phyloP scores from a whole-genome alignment of 1,140 invertebrate genomes.

The Scylla paramamosain region DNA sequence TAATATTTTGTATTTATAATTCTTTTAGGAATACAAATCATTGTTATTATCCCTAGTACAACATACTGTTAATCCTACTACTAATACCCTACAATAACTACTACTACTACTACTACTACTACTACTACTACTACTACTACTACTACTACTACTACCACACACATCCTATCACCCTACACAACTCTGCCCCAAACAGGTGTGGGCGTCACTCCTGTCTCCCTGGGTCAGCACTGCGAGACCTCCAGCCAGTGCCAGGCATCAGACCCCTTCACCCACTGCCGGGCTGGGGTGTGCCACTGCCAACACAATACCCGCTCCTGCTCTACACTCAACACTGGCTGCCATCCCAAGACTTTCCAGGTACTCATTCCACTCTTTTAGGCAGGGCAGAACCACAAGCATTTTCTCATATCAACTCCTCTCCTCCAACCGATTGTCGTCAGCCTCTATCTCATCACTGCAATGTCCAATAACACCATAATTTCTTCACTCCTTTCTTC shows the following conservation, averaged over 20 bases:
- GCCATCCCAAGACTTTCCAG: conserved; percentile 91
- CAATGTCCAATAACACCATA: too few species aligned
- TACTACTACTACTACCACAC: too few species aligned
- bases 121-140: too few species aligned
- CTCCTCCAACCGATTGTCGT: neutral
- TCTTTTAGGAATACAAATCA: too few species aligned
- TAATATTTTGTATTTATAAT: too few species aligned
- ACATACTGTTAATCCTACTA: too few species aligned
- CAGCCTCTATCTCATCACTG: neutral
- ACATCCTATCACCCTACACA: neutral
- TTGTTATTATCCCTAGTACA: too few species aligned
- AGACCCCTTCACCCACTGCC: conserved; percentile 88
- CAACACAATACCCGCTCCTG: conserved; percentile 84
- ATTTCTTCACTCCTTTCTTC: neutral
- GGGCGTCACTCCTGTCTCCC: conserved; percentile 85
- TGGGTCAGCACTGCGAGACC: conserved; percentile 88
- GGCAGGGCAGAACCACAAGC: too few species aligned
- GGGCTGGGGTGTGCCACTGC: conserved; percentile 90
- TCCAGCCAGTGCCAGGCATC: conserved; percentile 89
- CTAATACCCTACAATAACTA: too few species aligned
- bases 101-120: too few species aligned
- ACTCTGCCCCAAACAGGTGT: conserved; percentile 76
- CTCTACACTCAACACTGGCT: conserved; percentile 87
- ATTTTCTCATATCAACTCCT: too few species aligned
- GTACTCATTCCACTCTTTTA: conserved; percentile 81